A percentile compares a stretch with the other conserved stretches of the same genome.
Conservation (phyloP, 2,113 vertebrate species). For the Hydrochoerus hydrochaeris region DNA sequence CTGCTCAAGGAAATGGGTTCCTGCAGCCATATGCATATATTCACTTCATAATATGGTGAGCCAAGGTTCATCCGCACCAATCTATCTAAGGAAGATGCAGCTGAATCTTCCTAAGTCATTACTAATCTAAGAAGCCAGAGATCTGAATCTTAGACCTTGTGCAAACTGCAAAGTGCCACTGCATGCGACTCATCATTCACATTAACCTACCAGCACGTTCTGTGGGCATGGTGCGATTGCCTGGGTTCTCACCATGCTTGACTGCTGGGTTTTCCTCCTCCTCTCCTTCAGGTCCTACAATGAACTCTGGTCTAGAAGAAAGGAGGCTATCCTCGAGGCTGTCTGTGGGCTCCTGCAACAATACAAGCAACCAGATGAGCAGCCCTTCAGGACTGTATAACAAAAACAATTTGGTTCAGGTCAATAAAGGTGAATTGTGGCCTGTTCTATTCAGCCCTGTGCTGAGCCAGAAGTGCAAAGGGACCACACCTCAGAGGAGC, state of each 20-base stretch:
- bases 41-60: not conserved
- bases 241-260: conserved; percentile 90
- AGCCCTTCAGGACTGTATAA: not conserved
- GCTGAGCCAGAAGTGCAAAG: not conserved
- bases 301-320: conserved; percentile 91
- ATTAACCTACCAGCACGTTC: conserved; percentile 90
- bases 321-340: conserved; percentile 97
- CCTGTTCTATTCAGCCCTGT: not conserved
- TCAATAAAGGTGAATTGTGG: not conserved
- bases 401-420: not conserved
- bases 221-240: conserved; percentile 83
- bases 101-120: not conserved
- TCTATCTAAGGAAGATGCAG: not conserved
- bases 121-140: not conserved
- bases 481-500: not conserved
- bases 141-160: not conserved
- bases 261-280: conserved; percentile 88
- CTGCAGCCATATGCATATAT: not conserved
- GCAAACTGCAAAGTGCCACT: not conserved
- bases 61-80: not conserved
- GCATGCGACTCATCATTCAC: not conserved
- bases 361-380: conserved; percentile 60
- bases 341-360: conserved; percentile 95
- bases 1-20: not conserved
- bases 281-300: conserved; percentile 89